Evolutionary conservation across 2,113 vertebrate genomes (phyloP).

Genomic region (Chauna torquata): DNA sequence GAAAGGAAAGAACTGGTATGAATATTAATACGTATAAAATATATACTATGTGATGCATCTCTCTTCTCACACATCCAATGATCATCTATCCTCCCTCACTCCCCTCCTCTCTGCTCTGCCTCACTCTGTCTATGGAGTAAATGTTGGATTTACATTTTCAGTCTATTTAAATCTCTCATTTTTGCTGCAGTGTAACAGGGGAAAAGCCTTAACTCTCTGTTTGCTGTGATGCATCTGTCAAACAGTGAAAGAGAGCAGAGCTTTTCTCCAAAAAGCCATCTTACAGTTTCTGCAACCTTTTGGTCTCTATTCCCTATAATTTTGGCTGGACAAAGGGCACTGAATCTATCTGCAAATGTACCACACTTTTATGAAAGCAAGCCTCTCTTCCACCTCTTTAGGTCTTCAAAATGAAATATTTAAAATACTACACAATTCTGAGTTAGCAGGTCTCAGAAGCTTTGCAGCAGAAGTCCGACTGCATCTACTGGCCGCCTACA

Average conservation of each 20-base stretch:
- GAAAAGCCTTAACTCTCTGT: slow-evolving; percentile 52
- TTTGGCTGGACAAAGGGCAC: neutral
- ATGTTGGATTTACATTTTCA: slow-evolving; percentile 72
- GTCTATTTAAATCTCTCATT: slow-evolving; percentile 70
- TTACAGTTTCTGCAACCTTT: neutral
- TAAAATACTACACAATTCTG: neutral
- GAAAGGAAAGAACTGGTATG: slow-evolving; percentile 50
- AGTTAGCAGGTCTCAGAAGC: neutral
- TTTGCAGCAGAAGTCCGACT: neutral
- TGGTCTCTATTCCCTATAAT: neutral
- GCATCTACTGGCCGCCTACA: neutral
- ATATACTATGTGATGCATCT: slow-evolving; percentile 67
- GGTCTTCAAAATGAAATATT: neutral
- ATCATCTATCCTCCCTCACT: slow-evolving; percentile 60
- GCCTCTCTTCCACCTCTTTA: neutral
- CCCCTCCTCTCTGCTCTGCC: neutral
- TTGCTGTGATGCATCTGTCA: slow-evolving; percentile 14
- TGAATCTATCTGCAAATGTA: neutral
- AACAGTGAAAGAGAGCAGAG: neutral
- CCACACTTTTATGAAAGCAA: neutral
- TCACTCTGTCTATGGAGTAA: slow-evolving; percentile 58
- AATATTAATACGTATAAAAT: slow-evolving; percentile 75
- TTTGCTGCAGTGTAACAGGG: slow-evolving; percentile 49
- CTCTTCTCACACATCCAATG: slow-evolving; percentile 63
- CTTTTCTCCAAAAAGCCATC: neutral